Conservation (phyloP, 2,113 vertebrate species). For the Aptenodytes patagonicus region DNA sequence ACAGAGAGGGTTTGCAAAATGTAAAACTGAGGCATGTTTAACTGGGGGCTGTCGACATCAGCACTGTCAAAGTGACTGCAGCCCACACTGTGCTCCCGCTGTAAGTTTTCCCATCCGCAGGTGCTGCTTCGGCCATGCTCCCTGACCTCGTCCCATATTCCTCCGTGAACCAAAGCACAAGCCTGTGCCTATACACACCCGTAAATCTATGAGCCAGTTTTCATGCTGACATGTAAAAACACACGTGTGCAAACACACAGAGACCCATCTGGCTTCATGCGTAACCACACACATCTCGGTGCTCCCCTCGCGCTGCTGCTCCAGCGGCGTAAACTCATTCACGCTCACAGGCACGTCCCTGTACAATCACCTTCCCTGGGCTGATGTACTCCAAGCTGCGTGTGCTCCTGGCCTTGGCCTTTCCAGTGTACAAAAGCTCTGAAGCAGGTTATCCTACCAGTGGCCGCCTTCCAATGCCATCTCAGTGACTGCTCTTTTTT, state of each 20-base stretch:
- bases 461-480: accelerated
- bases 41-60: not conserved
- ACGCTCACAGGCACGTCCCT: accelerated
- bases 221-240: not conserved
- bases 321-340: accelerated
- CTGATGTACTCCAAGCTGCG: accelerated
- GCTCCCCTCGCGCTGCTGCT: accelerated
- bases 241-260: accelerated
- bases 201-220: not conserved
- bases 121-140: not conserved
- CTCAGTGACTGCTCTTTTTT: accelerated
- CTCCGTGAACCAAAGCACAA: accelerated
- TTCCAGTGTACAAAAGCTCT: accelerated
- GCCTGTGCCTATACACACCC: not conserved
- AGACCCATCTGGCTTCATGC: not conserved
- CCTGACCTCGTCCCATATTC: accelerated
- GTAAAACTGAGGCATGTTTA: accelerated
- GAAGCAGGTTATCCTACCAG: accelerated
- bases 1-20: not conserved
- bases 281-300: accelerated
- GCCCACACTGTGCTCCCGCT: not conserved
- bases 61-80: accelerated
- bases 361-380: not conserved
- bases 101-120: accelerated
- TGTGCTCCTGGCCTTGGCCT: not conserved